Percentiles rank a stretch among this genome's conserved stretches.
These are phyloP conservation scores for Capromys pilorides DNA, from an alignment of 2,797 vertebrate species.

Conservation along the genomic window DNA sequence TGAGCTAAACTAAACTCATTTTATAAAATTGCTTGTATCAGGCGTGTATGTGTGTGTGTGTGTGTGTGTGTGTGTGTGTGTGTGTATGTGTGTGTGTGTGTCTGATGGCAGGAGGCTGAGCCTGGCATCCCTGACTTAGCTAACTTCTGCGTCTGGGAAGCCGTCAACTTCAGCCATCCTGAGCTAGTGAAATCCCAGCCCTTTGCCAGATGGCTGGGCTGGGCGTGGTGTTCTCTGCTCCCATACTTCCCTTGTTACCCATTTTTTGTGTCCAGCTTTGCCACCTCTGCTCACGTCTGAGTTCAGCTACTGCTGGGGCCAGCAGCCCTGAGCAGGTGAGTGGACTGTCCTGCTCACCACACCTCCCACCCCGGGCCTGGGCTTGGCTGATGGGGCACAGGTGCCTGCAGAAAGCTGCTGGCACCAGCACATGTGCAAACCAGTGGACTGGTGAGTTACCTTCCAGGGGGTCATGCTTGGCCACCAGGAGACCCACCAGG, in stretches of 20 bases:
- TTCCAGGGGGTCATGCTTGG: no score
- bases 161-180: not conserved
- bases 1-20: not conserved
- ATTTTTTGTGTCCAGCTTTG: not conserved
- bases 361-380: not conserved
- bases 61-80: not conserved
- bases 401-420: not conserved
- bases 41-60: no score
- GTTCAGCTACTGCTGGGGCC: not conserved
- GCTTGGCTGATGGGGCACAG: not conserved
- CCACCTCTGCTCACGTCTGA: not conserved
- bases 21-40: not conserved
- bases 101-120: not conserved
- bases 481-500: not conserved
- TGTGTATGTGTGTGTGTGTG: no score
- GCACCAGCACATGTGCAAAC: fast-evolving
- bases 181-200: not conserved
- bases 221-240: not conserved
- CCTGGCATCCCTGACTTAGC: not conserved
- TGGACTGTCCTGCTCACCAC: fast-evolving
- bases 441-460: fast-evolving
- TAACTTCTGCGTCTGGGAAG: no score
- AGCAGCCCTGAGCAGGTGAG: not conserved
- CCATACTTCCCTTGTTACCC: not conserved
- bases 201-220: not conserved